Evolutionary conservation across 53 echinoderm and acorn worm genomes (phyloP).

Genomic region (Arbacia lixula): DNA sequence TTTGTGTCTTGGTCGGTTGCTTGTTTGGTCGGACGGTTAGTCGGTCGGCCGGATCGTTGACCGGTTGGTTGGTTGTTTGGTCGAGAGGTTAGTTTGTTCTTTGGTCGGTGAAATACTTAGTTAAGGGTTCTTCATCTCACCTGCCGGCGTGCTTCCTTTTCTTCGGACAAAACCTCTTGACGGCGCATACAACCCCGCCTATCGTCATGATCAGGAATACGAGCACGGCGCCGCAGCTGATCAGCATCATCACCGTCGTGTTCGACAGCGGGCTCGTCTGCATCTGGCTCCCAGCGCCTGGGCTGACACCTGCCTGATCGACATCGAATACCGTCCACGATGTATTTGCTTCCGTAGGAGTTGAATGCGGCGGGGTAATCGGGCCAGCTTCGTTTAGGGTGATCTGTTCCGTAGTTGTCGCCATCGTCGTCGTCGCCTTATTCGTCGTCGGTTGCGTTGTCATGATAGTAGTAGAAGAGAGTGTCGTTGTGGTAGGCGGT

Average conservation of each 20-base stretch:
- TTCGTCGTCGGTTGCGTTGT: neutral
- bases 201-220: slow-evolving; percentile 17
- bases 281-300: no score
- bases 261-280: slow-evolving; percentile 4
- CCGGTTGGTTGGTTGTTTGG: neutral
- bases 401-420: no score
- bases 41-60: neutral
- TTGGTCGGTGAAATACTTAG: neutral
- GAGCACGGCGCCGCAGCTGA: neutral
- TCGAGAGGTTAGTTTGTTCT: neutral
- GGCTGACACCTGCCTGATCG: no score
- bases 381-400: no score
- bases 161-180: slow-evolving; percentile 4
- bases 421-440: neutral
- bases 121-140: neutral
- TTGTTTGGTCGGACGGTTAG: neutral
- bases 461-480: neutral
- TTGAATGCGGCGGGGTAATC: no score
- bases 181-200: slow-evolving; percentile 15
- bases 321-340: no score
- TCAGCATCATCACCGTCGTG: slow-evolving; percentile 4
- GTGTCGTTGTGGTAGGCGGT: slow-evolving; percentile 1
- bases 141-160: slow-evolving; percentile 8
- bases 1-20: neutral
- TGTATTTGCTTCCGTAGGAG: no score